These are phyloP conservation scores for Drosophila demipolita DNA, from an alignment of 2,888 invertebrate species.

Conservation along the genomic window DNA sequence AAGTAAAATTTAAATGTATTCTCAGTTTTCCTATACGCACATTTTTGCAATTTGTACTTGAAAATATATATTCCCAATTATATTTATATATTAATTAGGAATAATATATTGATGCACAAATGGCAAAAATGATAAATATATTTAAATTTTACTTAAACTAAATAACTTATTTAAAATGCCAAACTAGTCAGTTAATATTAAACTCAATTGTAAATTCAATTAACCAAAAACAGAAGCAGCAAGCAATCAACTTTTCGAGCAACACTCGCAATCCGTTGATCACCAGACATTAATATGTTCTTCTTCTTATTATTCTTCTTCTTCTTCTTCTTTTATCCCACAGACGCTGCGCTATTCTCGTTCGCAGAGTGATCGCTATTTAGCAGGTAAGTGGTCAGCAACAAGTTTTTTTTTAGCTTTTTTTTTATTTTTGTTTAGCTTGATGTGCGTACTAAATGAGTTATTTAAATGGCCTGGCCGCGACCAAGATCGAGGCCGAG, in stretches of 20 bases:
- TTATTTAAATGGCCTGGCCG: slow-evolving; percentile 72
- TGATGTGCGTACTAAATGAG: slow-evolving; percentile 70
- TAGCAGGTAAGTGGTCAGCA: slow-evolving; percentile 84
- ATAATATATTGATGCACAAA: too few relatives aligned
- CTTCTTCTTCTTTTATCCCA: slow-evolving; percentile 36
- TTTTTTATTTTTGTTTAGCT: slow-evolving; percentile 30
- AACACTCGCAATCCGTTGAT: slow-evolving; percentile 65
- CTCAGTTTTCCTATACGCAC: background rate
- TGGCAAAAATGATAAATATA: too few relatives aligned
- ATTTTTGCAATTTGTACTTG: background rate
- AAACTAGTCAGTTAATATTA: background rate
- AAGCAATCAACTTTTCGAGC: slow-evolving; percentile 16
- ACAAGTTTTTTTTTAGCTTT: slow-evolving; percentile 53
- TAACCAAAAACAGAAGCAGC: background rate
- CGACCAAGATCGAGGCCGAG: slow-evolving; percentile 30
- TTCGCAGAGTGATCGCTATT: slow-evolving; percentile 85
- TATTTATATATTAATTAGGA: too few relatives aligned
- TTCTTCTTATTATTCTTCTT: slow-evolving; percentile 25
- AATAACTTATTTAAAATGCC: background rate
- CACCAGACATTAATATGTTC: slow-evolving; percentile 66
- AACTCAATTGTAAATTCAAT: background rate
- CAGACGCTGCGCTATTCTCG: slow-evolving; percentile 85
- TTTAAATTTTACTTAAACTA: too few relatives aligned
- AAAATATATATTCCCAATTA: too few relatives aligned
- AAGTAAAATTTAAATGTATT: too few relatives aligned